Conservation (phyloP, 2,888 invertebrate species). For the Tenthredo distinguenda region DNA sequence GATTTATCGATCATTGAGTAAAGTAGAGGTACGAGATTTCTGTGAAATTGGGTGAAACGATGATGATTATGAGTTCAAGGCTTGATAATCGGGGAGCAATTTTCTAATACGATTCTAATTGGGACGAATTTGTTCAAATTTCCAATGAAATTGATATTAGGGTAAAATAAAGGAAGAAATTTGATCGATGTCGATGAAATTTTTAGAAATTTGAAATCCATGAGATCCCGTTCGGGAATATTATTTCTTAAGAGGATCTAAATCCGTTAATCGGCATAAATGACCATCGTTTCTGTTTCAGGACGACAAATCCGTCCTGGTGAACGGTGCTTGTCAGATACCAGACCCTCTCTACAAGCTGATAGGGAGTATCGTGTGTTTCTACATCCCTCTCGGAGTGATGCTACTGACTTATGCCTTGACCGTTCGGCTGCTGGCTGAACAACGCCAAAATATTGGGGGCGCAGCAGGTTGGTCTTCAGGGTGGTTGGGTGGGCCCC, state of each 20-base stretch:
- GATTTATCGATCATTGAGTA: background rate
- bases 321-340: slow-evolving; percentile 91
- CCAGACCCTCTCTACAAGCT: slow-evolving; percentile 94
- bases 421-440: slow-evolving; percentile 92
- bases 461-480: slow-evolving; percentile 85
- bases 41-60: background rate
- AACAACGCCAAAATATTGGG: slow-evolving; percentile 88
- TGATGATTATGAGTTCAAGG: too few species aligned
- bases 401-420: slow-evolving; percentile 97
- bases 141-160: background rate
- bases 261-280: background rate
- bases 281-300: slow-evolving; percentile 76
- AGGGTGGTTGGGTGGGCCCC: slow-evolving; percentile 85
- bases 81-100: too few species aligned
- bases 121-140: background rate
- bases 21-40: background rate
- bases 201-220: background rate
- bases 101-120: background rate
- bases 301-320: slow-evolving; percentile 91
- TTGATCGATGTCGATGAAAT: background rate
- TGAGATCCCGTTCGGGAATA: background rate
- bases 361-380: slow-evolving; percentile 96
- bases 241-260: background rate
- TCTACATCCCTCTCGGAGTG: slow-evolving; percentile 96
- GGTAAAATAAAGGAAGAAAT: too few species aligned